A percentile compares a stretch with the other conserved stretches of the same genome.
Evolutionary conservation across 2,888 invertebrate genomes (phyloP).

Genomic region (Augochlorella aurata): DNA sequence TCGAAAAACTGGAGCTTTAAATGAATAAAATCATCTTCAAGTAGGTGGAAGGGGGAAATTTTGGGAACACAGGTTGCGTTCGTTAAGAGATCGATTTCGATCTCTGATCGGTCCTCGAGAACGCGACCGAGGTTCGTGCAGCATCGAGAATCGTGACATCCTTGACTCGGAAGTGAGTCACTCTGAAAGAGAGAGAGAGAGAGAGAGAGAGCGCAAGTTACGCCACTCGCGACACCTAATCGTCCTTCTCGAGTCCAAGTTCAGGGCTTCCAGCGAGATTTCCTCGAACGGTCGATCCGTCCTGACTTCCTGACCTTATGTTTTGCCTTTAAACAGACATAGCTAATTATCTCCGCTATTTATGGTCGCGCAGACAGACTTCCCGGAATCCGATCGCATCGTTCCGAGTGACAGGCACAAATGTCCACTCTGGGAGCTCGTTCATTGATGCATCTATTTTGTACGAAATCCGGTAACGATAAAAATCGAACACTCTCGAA

Average conservation of each 20-base stretch:
- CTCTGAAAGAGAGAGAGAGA: background rate
- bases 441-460: background rate
- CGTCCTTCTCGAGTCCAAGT: constrained; percentile 61
- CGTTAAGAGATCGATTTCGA: background rate
- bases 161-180: constrained; percentile 65
- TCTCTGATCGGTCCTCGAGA: background rate
- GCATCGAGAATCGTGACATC: constrained; percentile 49
- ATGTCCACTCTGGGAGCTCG: too few species aligned
- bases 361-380: background rate
- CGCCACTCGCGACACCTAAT: constrained; percentile 49
- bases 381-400: background rate
- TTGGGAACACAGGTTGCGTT: too few species aligned
- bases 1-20: too few species aligned
- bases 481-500: too few species aligned
- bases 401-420: background rate
- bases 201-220: constrained; percentile 23
- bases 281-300: constrained; percentile 22
- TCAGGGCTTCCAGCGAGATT: constrained; percentile 50
- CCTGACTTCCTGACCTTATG: background rate
- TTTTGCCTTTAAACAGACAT: background rate
- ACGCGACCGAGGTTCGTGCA: constrained; percentile 15
- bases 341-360: background rate
- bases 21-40: too few species aligned
- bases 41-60: too few species aligned
- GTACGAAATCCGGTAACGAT: background rate